Base-by-base conservation (phyloP, 2,797 vertebrate genomes). In the Leuciscus waleckii region DNA sequence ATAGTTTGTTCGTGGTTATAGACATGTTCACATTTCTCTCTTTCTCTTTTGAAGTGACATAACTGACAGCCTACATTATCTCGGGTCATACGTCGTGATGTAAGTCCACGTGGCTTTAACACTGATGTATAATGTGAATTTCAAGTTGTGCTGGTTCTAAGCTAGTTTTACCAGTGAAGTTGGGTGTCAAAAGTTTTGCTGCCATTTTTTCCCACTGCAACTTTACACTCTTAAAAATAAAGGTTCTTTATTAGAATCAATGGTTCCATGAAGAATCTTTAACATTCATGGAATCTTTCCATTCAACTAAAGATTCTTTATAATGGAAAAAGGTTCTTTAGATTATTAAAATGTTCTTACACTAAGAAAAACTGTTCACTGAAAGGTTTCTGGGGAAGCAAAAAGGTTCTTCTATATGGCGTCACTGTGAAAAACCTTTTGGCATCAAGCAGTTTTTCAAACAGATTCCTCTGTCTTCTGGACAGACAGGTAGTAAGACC, bases 71-170 rank as follows among this genome's bases (percentile, higher is more conserved):
- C 14, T 78, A 41, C 26, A 35, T 67, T 35, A 5, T 35, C 29
- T 35, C 49, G 4, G 11, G 46, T 51, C 29, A 68, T 9, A 9
- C 11, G 32, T 13, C 8, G 17, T 3, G 11, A 67, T 68, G 43
- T 8, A 74, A 74, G 43, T 65, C 19, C 41, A 68, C 4, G 19
- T 65, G 29, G 19, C 1, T 63, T 9, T 51, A 14, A 37, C 41
- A 51, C 41, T 80, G 19, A 32, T 46, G 41, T n/a, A 13, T 46
- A 14, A 46, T 65, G 10, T 23, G 58, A 51, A 51, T 80, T 68
- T 68, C 63, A 68, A 16, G 78, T 49, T 80, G 49, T 51, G 11
- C 78, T 51, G 43, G 78, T 80, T 80, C 29, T 51, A 32, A 32
- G 11, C 61, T 68, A 49, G 65, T 80, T 37, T 43, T n/a, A n/a